phyloP scores from a whole-genome alignment of 2,797 vertebrate species.

The Poeciliopsis turneri region DNA sequence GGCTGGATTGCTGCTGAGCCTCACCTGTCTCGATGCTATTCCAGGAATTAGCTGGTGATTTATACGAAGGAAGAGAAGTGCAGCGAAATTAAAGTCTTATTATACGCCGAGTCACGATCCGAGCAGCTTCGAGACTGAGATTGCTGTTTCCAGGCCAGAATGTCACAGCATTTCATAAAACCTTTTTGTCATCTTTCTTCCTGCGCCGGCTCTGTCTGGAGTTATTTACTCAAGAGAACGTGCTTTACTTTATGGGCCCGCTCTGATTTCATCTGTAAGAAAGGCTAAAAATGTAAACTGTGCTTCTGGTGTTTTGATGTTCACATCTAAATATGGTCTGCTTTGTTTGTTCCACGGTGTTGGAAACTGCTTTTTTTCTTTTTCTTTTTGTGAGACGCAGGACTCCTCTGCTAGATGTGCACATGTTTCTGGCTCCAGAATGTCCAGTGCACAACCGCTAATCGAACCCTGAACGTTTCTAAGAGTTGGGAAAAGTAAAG shows the following conservation, averaged over 20 bases:
- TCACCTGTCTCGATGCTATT: constrained; percentile 36
- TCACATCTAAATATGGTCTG: constrained; percentile 24
- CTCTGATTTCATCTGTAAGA: constrained; percentile 22
- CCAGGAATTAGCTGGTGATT: constrained; percentile 43
- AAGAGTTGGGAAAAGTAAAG: not conserved
- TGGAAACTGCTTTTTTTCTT: not conserved
- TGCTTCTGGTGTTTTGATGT: constrained; percentile 13
- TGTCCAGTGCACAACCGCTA: not conserved
- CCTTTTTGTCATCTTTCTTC: constrained; percentile 12
- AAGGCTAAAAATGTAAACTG: constrained; percentile 31
- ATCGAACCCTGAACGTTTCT: not conserved
- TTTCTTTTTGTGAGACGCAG: not conserved
- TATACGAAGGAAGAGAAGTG: constrained; percentile 9
- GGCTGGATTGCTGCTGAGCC: constrained; percentile 22
- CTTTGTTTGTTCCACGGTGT: not conserved
- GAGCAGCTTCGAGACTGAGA: constrained; percentile 16
- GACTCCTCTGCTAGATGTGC: not conserved
- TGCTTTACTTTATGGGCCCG: constrained; percentile 5
- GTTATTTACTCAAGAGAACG: constrained; percentile 17
- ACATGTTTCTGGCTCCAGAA: not conserved
- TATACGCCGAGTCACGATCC: constrained; percentile 36
- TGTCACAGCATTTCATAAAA: constrained; percentile 20
- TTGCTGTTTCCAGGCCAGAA: constrained; percentile 33
- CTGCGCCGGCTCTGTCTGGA: not conserved
- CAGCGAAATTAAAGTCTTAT: constrained; percentile 41